Conservation (phyloP, 2,888 invertebrate genomes). For the Tridacna gigas region DNA sequence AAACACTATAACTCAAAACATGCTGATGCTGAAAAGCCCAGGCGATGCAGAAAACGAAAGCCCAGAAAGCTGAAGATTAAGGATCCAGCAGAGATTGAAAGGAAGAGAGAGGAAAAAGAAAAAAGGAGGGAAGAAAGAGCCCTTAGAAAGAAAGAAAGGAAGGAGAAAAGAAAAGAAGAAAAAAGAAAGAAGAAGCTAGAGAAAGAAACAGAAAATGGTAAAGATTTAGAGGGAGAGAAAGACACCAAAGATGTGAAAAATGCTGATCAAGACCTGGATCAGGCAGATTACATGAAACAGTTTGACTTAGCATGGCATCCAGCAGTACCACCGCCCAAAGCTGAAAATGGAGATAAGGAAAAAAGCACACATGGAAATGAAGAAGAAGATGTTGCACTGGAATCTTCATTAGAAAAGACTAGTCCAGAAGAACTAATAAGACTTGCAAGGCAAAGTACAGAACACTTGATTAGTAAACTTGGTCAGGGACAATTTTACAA, state of each 20-base stretch:
- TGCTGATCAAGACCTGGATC: not conserved
- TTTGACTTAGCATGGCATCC: slow-evolving; percentile 13
- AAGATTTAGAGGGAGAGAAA: not conserved
- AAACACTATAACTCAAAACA: slow-evolving; percentile 21
- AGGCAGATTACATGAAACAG: slow-evolving; percentile 18
- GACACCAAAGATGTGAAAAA: not conserved
- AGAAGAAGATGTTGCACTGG: not conserved
- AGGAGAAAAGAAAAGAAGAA: slow-evolving; percentile 12
- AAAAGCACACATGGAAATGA: not conserved
- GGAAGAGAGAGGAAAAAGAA: not conserved
- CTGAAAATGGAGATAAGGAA: not conserved
- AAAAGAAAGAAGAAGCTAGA: slow-evolving; percentile 3
- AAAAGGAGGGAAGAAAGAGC: slow-evolving; percentile 7
- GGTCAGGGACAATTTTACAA: slow-evolving; percentile 8
- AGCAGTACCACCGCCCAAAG: not conserved
- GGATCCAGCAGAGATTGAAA: not conserved
- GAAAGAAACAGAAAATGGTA: not conserved
- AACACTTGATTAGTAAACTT: slow-evolving; percentile 15
- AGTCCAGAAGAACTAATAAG: slow-evolving; percentile 17
- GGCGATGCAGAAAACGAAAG: slow-evolving; percentile 2
- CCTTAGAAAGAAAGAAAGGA: not conserved
- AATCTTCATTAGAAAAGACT: slow-evolving; percentile 1
- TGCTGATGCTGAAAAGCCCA: slow-evolving; percentile 7
- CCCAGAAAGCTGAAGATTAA: slow-evolving; percentile 16
- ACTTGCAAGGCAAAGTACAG: slow-evolving; percentile 18